Evolutionary conservation across 2,113 vertebrate genomes (phyloP), one percentile per base, ranked within the genome.

Genomic region (Gadus macrocephalus): DNA sequence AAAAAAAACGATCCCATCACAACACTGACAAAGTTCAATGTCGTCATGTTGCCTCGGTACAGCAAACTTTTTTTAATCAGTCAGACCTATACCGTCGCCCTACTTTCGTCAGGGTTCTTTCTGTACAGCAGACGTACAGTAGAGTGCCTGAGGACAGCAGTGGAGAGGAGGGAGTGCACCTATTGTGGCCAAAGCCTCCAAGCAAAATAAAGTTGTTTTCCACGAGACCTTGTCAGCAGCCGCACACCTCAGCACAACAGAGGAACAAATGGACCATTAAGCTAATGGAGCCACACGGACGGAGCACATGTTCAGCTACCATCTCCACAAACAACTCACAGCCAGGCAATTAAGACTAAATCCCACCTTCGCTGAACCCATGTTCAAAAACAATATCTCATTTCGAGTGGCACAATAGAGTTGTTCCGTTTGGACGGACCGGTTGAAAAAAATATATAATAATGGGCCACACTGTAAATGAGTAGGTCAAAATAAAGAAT

Each of bases 311-410:
- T 78, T 84, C 73, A 66, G 74, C 76, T 73, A 61, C 65, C 67
- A 64, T 82, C 73, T 80, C 72, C 67, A 65, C 74, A 72, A 58
- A 59, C 67, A 82, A 82, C 78, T 78, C 81, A 68, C 70, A n/a
- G 66, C 73, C 78, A 87, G 85, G 75, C 82, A 85, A 84, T 86
- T 83, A 86, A 60, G 67, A 73, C 73, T 66, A 75, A 49, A 2
- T 49, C 42, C 42, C 42, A 49, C 42, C 42, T 49, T 49, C 11
- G 42, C 42, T 14, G 42, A 49, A 49, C 42, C 42, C 11, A 49
- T 49, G 11, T 49, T 9, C 42, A 49, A 49, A 49, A 49, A 49
- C 42, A 49, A 49, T 49, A 12, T 49, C 42, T 49, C 42, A 49
- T 49, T 49, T 9, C 11, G 42, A 49, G 42, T 12, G 42, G 8